Conservation (phyloP, 2,113 vertebrate genomes). For the Noturus placidus region DNA sequence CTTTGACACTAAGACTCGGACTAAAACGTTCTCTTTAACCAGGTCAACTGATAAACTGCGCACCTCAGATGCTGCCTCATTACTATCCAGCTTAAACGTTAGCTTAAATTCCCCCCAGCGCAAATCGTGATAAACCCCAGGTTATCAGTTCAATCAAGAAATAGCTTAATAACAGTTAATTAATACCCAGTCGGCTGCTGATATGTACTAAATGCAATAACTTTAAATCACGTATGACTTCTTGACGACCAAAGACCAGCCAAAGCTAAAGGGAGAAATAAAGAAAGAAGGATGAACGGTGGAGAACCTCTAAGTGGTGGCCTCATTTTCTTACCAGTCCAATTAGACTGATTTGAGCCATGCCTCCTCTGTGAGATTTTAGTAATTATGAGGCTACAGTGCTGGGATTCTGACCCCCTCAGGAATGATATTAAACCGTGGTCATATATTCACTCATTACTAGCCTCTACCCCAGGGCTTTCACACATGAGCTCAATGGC, state of each 20-base stretch:
- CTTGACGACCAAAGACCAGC: conserved; percentile 37
- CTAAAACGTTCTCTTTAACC: background rate
- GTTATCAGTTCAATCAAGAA: conserved; percentile 31
- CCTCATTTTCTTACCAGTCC: conserved; percentile 51
- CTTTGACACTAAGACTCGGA: background rate
- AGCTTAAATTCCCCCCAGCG: conserved; percentile 9
- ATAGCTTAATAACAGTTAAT: conserved; percentile 50
- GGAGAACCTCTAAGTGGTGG: conserved; percentile 41
- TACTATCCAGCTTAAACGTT: conserved; percentile 26
- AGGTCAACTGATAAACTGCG: background rate
- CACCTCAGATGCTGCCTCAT: conserved; percentile 14
- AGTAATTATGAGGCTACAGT: conserved; percentile 52
- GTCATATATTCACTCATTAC: conserved; percentile 56
- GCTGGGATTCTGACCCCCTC: conserved; percentile 49
- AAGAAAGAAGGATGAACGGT: conserved; percentile 41
- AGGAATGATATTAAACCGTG: conserved; percentile 53
- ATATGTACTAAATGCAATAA: conserved; percentile 49
- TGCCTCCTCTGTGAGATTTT: conserved; percentile 43
- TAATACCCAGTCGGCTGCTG: conserved; percentile 48
- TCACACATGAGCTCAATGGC: conserved; percentile 50
- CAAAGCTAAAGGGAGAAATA: conserved; percentile 48
- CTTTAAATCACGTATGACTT: conserved; percentile 43
- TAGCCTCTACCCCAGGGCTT: conserved; percentile 49
- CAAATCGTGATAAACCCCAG: conserved; percentile 2
- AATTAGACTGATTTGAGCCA: conserved; percentile 54